Base-by-base conservation (phyloP, 2,888 invertebrate species). In the Cartodere bifasciata region DNA sequence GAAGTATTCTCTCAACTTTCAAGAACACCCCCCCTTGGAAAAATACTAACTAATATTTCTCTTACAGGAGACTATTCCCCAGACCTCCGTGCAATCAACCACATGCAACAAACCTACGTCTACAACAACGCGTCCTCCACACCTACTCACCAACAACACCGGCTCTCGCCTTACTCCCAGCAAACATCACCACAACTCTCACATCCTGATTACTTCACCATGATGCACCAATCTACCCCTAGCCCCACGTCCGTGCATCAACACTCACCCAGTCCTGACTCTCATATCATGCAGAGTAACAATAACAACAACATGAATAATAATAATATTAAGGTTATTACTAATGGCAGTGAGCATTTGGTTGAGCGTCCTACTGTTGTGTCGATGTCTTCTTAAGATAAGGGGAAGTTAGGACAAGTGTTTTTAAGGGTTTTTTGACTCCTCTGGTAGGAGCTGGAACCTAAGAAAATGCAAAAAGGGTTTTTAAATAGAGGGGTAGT, bases 301-400 rank as follows among this genome's bases (percentile, higher is more conserved):
- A 47, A 39, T 16, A 45, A 52, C 28, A 52, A 50, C 36, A 50
- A 46, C 32, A 47, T 45, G 22, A 45, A 46, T 22, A 44, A 42
- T 27, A 46, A 44, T 20, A 38, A 39, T 12, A 36, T 38, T 4
- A 56, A 55, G 44, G 48, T 55, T 15, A 53, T 58, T 28, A 49
- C 55, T 13, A 55, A 52, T 29, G 52, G 51, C n/a, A n/a, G n/a
- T 5, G 54, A 55, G 4, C 45, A 50, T 21, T 39, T 40, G n/a
- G 31, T 49, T 17, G 50, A 52, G 2, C 51, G 60, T 42, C 59
- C 60, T 2, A 53, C 59, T 4, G 60, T 62, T 2, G 60, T 62
- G 1, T 58, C 58, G 4, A 31, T 57, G 37, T 57, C 57, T 4
- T 49, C 52, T n/a, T n/a, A n/a, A n/a, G n/a, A n/a, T n/a, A n/a